A percentile compares a stretch with the other conserved stretches of the same genome.
These are phyloP conservation scores for Coturnix japonica DNA, from an alignment of 2,113 vertebrate species.

Conservation along the genomic window DNA sequence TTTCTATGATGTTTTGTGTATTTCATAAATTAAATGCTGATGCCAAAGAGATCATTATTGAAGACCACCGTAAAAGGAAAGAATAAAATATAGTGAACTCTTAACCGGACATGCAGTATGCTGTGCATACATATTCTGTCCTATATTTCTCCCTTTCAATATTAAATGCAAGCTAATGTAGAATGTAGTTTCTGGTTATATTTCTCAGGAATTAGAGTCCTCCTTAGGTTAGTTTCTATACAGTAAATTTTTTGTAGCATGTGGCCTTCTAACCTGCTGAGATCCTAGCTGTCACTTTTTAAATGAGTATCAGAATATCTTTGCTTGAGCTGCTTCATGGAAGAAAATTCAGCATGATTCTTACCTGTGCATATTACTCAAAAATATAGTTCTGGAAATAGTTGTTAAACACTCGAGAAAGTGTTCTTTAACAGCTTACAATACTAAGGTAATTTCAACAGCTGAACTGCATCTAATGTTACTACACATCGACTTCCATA, in stretches of 20 bases:
- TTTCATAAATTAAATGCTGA: background rate
- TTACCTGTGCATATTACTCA: conserved; percentile 23
- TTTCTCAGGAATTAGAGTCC: conserved; percentile 29
- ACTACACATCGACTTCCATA: conserved; percentile 8
- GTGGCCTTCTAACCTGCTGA: background rate
- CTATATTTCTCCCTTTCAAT: background rate
- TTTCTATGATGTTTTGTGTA: background rate
- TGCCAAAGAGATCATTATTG: background rate
- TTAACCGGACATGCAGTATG: background rate
- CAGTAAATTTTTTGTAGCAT: conserved; percentile 10
- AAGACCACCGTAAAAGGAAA: background rate
- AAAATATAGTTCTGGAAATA: conserved; percentile 63
- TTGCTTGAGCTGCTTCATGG: conserved; percentile 19
- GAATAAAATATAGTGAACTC: background rate
- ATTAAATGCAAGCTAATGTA: background rate
- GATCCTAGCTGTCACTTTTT: conserved; percentile 15
- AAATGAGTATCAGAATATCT: conserved; percentile 47
- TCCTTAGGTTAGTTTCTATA: background rate
- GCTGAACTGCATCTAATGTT: conserved; percentile 42
- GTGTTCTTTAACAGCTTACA: conserved; percentile 40
- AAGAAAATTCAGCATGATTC: conserved; percentile 38
- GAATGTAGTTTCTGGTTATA: background rate
- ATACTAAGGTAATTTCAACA: conserved; percentile 57
- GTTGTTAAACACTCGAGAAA: conserved; percentile 52
- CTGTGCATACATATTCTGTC: background rate